Evolutionary conservation across 2,888 invertebrate species (phyloP), one percentile per base, ranked within the genome.

Genomic region (Desoria tigrina): DNA sequence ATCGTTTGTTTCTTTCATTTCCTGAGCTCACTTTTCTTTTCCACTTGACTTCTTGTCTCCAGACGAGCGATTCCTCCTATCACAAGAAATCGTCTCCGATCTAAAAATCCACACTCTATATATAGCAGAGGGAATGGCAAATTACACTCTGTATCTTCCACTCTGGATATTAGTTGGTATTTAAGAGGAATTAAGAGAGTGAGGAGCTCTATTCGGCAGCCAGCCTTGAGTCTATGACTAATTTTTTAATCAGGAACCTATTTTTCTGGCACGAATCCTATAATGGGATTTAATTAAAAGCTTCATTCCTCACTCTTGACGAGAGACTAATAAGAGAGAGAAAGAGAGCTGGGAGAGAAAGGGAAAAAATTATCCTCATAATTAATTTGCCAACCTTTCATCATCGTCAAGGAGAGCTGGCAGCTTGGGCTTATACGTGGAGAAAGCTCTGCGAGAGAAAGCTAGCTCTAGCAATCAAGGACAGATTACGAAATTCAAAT

Each of bases 211-310:
- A 7, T 26, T 21, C 4, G 6, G 23, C 16, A 45, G 24, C 14
- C 51, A 24, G 23, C 14, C 7, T 61, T 60, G 51, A 60, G 57
- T 68, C 72, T 75, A 73, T 68, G 72, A 74, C 75, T 75, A 75
- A 75, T 76, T 74, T 74, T 75, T 75, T 75, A 75, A 75, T 76
- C 74, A 76, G 75, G 71, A 75, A 74, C 74, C 74, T 74, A 75
- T 75, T 75, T 75, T 73, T 75, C 75, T 75, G 75, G 75, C 74
- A 75, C 74, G 73, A 73, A 73, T 74, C 73, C 68, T 74, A 74
- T 74, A 76, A 76, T 74, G 73, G 73, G 75, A 76, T 76, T 76
- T 76, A 76, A 76, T 76, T 76, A 76, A 76, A 76, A 76, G 72
- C 73, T 69, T 69, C 74, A 65, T 61, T 65, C 65, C 63, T 63